A percentile compares a stretch with the other conserved stretches of the same genome.
phyloP scores from a whole-genome alignment of 2,113 vertebrate genomes.

The Synchiropus splendidus region DNA sequence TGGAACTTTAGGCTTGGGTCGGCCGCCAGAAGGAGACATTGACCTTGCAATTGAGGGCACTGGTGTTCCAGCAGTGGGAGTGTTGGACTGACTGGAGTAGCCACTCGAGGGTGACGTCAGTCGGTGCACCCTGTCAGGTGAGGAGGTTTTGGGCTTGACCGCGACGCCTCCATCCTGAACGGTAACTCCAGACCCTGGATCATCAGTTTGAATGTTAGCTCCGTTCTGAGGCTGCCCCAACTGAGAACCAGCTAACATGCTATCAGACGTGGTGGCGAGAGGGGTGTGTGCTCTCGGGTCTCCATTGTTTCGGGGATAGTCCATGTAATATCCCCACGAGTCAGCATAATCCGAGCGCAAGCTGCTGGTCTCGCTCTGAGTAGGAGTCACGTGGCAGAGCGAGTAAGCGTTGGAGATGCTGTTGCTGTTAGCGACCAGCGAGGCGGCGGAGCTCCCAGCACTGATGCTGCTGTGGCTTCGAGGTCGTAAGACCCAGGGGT shows the following conservation, averaged over 20 bases:
- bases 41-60: constrained; percentile 80
- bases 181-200: constrained; percentile 47
- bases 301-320: constrained; percentile 64
- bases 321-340: constrained; percentile 87
- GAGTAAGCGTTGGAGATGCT: constrained; percentile 72
- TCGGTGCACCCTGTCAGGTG: constrained; percentile 83
- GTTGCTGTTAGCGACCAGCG: constrained; percentile 62
- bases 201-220: constrained; percentile 45
- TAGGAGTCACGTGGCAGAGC: constrained; percentile 79
- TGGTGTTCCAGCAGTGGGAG: constrained; percentile 89
- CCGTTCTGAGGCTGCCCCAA: constrained; percentile 58
- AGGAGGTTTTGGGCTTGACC: constrained; percentile 72
- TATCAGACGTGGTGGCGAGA: constrained; percentile 35
- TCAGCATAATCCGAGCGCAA: constrained; percentile 86
- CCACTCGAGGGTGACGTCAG: constrained; percentile 94
- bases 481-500: constrained; percentile 84
- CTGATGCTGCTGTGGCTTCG: constrained; percentile 89
- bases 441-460: constrained; percentile 75
- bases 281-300: constrained; percentile 63
- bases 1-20: constrained; percentile 83
- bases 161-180: constrained; percentile 39
- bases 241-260: constrained; percentile 21
- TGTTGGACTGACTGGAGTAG: constrained; percentile 97
- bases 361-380: constrained; percentile 91
- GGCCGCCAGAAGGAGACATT: constrained; percentile 73